Evolutionary conservation across 2,797 vertebrate genomes (phyloP), one percentile per base, ranked within the genome.

Genomic region (Acomys russatus): DNA sequence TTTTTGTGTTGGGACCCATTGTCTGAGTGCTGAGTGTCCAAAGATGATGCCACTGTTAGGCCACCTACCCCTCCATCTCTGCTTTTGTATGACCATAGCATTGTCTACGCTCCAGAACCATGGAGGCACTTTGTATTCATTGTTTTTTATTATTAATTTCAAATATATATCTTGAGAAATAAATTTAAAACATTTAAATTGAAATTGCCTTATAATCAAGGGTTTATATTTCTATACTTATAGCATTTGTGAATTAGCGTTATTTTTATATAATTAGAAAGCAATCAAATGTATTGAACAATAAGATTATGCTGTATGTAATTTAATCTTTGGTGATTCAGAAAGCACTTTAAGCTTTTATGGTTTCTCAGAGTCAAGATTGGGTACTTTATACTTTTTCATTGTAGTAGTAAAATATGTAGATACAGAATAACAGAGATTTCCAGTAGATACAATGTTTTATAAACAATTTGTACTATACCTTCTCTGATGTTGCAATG

Each of bases 251-350:
- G 17, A 28, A 71, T 95, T 90, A 85, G 61, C 9, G 15, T 76
- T 89, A 89, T 23, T 90, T 96, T 95, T 91, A 87, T 87, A 54
- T 93, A 84, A 93, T 91, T 94, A 96, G 78, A 96, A 86, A 78
- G 44, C 5, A 92, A 71, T 94, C 77, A 95, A 87, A 85, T 95
- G 38, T 35, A 84, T 74, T 84, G 51, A 94, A 95, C 2, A 95
- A 95, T 96, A 92, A 90, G 94, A 94, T 92, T 93, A 93, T 79
- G 86, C 22, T 73, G 49, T 10, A 30, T 28, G 5, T 91, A 96
- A 96, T 96, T 93, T 91, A 89, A 96, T 97, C 49, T 96, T 91
- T 94, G 88, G 88, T 91, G 88, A 95, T 80, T 95, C 76, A 95
- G 79, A 97, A 93, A 92, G 49, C 71, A 96, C 71, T 96, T 94